Base-by-base conservation (phyloP, 2,113 vertebrate species). In the Leptosomus discolor region DNA sequence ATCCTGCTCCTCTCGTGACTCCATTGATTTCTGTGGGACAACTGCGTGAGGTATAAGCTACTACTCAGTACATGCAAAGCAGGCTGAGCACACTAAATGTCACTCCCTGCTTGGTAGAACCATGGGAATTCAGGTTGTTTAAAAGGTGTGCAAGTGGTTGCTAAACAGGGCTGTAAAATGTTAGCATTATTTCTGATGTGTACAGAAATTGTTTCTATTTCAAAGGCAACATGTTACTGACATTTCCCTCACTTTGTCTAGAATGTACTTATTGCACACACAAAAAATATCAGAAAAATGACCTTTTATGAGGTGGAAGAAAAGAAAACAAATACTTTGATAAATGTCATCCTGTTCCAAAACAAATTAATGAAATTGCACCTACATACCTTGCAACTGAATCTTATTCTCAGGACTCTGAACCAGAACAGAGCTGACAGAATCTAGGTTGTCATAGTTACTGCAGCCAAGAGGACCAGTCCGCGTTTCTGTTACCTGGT, bases 401-500 rank as follows among this genome's bases (percentile, higher is more conserved):
- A 99, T 99, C 98, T 99, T 99, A 96, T 99, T 99, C 97, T 99
- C 99, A 39, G 99, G 99, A 97, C 99, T 99, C 98, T 99, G 99
- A 94, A 99, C 99, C 98, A 99, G 98, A 93, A 99, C 99, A 36
- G 99, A 99, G 98, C 99, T 99, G 93, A 99, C 99, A 56, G 99
- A 99, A 98, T 99, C 99, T 94, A 99, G 99, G 99, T 99, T 99
- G 99, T 99, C 99, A 99, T 99, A 99, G 98, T 99, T 99, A 99
- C 99, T 99, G 98, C 99, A 99, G 98, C 99, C 99, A 45, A 99
- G 99, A 82, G 99, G 99, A 92, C 99, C 99, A 3, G 99, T 99
- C 94, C 99, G 98, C 6, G 99, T 99, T 98, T 99, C 99, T 81
- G 99, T 99, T 97, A 99, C 99, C 99, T 99, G 98, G 27, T 36